Percentiles rank a stretch among this genome's conserved stretches.
Evolutionary conservation across 2,113 vertebrate species (phyloP).

Genomic region (Pterocles orientalis): DNA sequence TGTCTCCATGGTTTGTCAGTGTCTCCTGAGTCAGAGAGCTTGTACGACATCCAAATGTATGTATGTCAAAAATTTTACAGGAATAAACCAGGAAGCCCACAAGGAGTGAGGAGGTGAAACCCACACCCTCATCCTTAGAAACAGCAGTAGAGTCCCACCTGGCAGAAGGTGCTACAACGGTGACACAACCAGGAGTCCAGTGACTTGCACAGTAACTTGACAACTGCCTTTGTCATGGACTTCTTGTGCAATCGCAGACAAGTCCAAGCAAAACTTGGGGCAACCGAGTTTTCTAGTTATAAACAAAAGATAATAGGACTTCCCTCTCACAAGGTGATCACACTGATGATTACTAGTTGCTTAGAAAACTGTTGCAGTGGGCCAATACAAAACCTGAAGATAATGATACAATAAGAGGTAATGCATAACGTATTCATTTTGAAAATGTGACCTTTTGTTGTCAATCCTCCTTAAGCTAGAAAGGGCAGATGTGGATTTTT

Average conservation of each 20-base stretch:
- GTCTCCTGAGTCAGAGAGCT: not conserved
- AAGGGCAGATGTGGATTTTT: conserved; percentile 19
- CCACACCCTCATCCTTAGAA: not conserved
- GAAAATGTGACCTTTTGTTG: conserved; percentile 1
- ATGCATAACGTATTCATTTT: not conserved
- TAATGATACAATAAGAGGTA: not conserved
- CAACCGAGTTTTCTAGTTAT: not conserved
- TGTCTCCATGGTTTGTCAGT: not conserved
- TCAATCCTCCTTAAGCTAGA: conserved; percentile 16
- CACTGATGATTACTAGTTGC: not conserved
- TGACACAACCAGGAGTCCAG: not conserved
- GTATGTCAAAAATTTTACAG: not conserved
- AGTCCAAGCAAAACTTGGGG: not conserved
- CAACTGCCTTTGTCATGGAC: not conserved
- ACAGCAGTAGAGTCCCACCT: not conserved
- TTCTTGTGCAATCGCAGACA: not conserved
- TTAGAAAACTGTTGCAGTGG: not conserved
- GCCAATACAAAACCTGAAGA: not conserved
- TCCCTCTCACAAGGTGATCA: not conserved
- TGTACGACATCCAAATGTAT: not conserved
- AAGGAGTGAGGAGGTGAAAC: not conserved
- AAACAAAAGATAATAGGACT: not conserved
- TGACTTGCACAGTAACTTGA: not conserved
- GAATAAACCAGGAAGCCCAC: not conserved
- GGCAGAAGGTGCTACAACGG: not conserved